These are phyloP conservation scores for Caerostris darwini DNA, from an alignment of 1,140 invertebrate genomes.

Conservation along the genomic window DNA sequence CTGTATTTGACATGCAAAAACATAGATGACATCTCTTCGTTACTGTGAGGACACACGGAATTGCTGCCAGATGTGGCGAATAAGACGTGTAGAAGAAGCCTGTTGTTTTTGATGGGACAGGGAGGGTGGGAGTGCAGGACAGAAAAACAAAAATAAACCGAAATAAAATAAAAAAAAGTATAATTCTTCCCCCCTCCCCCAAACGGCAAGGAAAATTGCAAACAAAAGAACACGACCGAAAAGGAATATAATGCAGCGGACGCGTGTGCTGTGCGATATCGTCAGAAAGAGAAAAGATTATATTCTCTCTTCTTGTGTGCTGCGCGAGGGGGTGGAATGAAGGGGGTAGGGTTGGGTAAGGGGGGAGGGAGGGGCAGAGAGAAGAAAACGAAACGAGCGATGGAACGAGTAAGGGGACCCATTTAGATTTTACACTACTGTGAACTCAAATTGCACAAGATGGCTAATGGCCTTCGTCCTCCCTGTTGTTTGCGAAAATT, in stretches of 20 bases:
- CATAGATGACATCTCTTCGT: background rate
- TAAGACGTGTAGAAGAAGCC: background rate
- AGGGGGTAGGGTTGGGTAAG: background rate
- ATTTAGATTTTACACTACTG: slow-evolving; percentile 78
- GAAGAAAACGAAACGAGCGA: slow-evolving; percentile 47
- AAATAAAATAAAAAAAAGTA: background rate
- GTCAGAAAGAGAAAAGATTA: slow-evolving; percentile 13
- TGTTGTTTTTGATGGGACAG: background rate
- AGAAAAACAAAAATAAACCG: background rate
- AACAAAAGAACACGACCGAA: slow-evolving; percentile 31
- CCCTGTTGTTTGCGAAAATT: slow-evolving; percentile 79
- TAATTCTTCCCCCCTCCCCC: slow-evolving; percentile 30
- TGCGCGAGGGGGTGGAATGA: background rate
- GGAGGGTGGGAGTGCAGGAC: background rate
- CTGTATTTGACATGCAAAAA: background rate
- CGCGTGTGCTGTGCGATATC: slow-evolving; percentile 9
- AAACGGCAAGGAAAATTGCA: slow-evolving; percentile 27
- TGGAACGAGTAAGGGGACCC: slow-evolving; percentile 66
- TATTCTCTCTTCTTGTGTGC: background rate
- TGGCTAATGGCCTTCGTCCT: slow-evolving; percentile 70
- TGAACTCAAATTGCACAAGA: slow-evolving; percentile 77
- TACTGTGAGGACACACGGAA: background rate
- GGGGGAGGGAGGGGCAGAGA: background rate
- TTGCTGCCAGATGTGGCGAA: slow-evolving; percentile 3
- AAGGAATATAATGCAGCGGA: slow-evolving; percentile 31